phyloP scores from a whole-genome alignment of 2,888 invertebrate species.

The Drosophila falleni region DNA sequence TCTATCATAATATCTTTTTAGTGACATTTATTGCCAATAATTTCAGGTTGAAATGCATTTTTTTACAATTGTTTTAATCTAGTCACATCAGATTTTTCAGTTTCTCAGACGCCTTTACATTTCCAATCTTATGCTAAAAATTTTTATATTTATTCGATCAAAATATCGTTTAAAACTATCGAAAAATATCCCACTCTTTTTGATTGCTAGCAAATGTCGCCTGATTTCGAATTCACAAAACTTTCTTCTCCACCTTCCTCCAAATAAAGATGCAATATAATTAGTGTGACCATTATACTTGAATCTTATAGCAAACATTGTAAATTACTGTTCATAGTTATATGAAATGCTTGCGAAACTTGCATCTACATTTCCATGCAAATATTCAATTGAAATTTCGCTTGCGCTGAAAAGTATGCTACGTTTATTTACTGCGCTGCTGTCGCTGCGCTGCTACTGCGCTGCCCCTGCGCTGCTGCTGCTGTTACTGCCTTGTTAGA shows the following conservation, averaged over 20 bases:
- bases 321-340: constrained; percentile 1
- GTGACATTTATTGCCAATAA: too few relatives aligned
- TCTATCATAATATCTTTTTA: too few relatives aligned
- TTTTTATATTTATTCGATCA: too few relatives aligned
- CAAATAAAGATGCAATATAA: background rate
- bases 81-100: too few relatives aligned
- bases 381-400: constrained; percentile 26
- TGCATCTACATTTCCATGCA: constrained; percentile 1
- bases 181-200: too few relatives aligned
- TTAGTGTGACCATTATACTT: background rate
- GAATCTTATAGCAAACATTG: background rate
- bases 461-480: background rate
- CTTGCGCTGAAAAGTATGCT: constrained; percentile 46
- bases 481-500: constrained; percentile 1
- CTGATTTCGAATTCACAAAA: too few relatives aligned
- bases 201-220: too few relatives aligned
- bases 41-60: too few relatives aligned
- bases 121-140: too few relatives aligned
- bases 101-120: too few relatives aligned
- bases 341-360: constrained; percentile 1
- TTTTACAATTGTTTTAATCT: too few relatives aligned
- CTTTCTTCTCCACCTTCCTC: background rate
- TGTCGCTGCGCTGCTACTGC: background rate
- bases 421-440: constrained; percentile 31
- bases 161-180: too few relatives aligned